phyloP scores from a whole-genome alignment of 2,888 invertebrate genomes.

The Atherix ibis region DNA sequence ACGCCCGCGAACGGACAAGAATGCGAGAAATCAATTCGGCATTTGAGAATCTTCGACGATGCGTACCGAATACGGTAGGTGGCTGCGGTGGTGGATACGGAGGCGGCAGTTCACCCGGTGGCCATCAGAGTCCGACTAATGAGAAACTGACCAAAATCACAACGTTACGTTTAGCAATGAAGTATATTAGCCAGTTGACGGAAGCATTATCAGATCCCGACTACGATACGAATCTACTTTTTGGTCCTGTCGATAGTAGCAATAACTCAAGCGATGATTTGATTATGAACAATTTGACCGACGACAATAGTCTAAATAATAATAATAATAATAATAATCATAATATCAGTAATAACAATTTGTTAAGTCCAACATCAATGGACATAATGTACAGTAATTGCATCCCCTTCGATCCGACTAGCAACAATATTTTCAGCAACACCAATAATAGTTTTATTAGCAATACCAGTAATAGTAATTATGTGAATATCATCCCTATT shows the following conservation, averaged over 20 bases:
- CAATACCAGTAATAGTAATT: no score
- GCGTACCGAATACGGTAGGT: conserved; percentile 44
- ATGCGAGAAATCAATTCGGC: conserved; percentile 85
- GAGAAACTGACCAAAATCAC: conserved; percentile 83
- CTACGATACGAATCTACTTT: conserved; percentile 17
- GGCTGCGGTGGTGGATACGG: conserved; percentile 7
- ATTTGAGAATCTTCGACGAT: conserved; percentile 63
- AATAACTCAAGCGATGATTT: background rate
- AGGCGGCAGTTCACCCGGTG: background rate
- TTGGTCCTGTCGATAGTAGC: background rate
- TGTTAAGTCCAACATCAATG: background rate
- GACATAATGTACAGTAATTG: no score
- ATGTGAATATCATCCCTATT: no score
- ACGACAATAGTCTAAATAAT: background rate
- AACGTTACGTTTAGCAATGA: conserved; percentile 71
- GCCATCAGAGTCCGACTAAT: conserved; percentile 34
- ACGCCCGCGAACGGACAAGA: conserved; percentile 69
- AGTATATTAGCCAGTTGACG: conserved; percentile 66
- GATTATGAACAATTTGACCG: no score
- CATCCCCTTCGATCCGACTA: no score
- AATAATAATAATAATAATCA: conserved; percentile 1
- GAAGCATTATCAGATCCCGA: conserved; percentile 40
- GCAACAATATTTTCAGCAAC: no score
- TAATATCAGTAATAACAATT: conserved; percentile 1
- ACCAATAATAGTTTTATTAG: no score